phyloP scores from a whole-genome alignment of 2,888 invertebrate species.

The Synanthedon andrenaeformis region DNA sequence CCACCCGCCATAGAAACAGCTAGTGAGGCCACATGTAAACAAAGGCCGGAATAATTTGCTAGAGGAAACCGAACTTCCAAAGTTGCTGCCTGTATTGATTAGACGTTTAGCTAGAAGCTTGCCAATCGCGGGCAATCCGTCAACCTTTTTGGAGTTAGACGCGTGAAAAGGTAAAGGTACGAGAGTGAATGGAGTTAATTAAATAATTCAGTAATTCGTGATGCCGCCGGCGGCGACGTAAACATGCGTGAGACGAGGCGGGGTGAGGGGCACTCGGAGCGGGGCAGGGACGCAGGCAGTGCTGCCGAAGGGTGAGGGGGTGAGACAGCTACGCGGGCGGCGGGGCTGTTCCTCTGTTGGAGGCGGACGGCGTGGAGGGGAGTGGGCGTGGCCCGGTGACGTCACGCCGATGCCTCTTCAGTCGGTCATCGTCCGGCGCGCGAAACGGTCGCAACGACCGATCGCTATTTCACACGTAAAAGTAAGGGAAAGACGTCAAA shows the following conservation, averaged over 20 bases:
- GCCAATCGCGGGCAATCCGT: slow-evolving; percentile 48
- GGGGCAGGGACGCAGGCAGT: slow-evolving; percentile 15
- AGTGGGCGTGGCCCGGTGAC: slow-evolving; percentile 61
- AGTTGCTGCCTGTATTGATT: slow-evolving; percentile 26
- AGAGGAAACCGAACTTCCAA: slow-evolving; percentile 15
- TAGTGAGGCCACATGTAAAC: slow-evolving; percentile 9
- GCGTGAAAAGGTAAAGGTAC: slow-evolving; percentile 60
- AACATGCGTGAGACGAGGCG: slow-evolving; percentile 56
- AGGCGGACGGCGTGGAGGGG: slow-evolving; percentile 31
- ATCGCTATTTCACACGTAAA: slow-evolving; percentile 42
- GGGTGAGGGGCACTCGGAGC: not conserved
- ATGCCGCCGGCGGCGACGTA: slow-evolving; percentile 63
- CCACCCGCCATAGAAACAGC: slow-evolving; percentile 2
- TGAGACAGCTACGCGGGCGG: slow-evolving; percentile 25
- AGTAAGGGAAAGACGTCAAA: slow-evolving; percentile 63
- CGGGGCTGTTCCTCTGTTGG: slow-evolving; percentile 20
- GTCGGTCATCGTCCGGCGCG: slow-evolving; percentile 65
- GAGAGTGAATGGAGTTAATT: slow-evolving; percentile 67
- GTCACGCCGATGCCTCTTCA: slow-evolving; percentile 47
- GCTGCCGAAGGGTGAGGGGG: slow-evolving; percentile 9
- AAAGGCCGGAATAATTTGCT: slow-evolving; percentile 5
- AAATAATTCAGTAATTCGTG: slow-evolving; percentile 69
- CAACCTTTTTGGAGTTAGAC: slow-evolving; percentile 49
- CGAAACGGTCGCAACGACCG: slow-evolving; percentile 57
- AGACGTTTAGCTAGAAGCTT: slow-evolving; percentile 39